Conservation (phyloP, 2,797 vertebrate species). For the Pseudocheirus occidentalis region DNA sequence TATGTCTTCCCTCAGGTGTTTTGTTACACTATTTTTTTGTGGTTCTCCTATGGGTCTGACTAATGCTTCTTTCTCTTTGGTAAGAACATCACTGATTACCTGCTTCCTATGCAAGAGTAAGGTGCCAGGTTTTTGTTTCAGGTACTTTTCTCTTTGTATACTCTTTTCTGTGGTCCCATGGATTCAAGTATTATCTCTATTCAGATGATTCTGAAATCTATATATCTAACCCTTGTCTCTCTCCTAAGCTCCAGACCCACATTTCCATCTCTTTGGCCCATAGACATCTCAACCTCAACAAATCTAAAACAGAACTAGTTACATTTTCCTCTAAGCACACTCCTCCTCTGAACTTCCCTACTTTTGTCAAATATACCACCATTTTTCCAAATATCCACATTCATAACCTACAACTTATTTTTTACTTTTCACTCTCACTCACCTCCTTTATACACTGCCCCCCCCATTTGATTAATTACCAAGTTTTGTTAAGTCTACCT, state of each 20-base stretch:
- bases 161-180: background rate
- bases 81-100: background rate
- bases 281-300: background rate
- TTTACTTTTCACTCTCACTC: background rate
- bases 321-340: background rate
- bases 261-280: background rate
- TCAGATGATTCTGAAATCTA: background rate
- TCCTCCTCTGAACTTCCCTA: background rate
- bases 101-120: background rate
- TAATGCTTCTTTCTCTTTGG: background rate
- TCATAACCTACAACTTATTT: background rate
- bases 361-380: background rate
- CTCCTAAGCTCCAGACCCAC: background rate
- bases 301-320: background rate
- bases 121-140: background rate
- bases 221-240: background rate
- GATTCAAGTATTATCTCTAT: background rate
- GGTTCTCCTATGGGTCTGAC: background rate
- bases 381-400: background rate
- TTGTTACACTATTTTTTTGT: background rate
- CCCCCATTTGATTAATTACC: background rate
- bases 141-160: background rate
- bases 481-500: background rate
- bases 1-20: background rate
- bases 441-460: background rate